Evolutionary conservation across 2,797 vertebrate genomes (phyloP).

Genomic region (Xiphorhynchus erythropygius): DNA sequence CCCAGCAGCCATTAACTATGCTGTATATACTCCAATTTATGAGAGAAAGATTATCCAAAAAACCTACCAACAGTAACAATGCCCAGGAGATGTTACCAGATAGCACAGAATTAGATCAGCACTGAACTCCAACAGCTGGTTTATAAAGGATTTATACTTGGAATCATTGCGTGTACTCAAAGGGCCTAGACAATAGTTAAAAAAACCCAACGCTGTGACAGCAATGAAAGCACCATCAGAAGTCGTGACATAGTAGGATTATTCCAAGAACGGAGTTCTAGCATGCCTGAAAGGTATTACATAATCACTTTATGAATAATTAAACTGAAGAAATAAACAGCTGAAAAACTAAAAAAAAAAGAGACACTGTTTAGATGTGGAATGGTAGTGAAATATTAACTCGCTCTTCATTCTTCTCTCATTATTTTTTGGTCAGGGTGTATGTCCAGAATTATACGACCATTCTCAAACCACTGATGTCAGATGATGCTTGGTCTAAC

Average conservation of each 20-base stretch:
- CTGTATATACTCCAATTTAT: not conserved
- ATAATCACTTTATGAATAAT: conserved; percentile 26
- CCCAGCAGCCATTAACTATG: not conserved
- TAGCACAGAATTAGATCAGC: not conserved
- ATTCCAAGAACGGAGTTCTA: not conserved
- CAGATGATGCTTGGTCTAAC: not conserved
- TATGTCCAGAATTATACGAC: not conserved
- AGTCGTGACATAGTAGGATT: not conserved
- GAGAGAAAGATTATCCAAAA: not conserved
- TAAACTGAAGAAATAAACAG: not conserved
- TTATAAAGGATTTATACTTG: not conserved
- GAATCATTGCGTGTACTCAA: accelerated
- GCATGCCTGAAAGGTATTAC: conserved; percentile 5
- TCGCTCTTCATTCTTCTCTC: not conserved
- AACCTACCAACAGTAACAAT: not conserved
- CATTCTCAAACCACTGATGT: not conserved
- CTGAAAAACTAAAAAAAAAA: not conserved
- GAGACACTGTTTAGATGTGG: not conserved
- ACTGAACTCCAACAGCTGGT: not conserved
- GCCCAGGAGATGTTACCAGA: not conserved
- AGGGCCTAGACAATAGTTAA: not conserved
- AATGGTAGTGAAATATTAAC: not conserved
- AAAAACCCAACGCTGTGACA: not conserved
- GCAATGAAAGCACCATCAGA: not conserved
- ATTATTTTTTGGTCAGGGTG: not conserved